phyloP scores from a whole-genome alignment of 1,140 invertebrate genomes.

The Acromyrmex heyeri region DNA sequence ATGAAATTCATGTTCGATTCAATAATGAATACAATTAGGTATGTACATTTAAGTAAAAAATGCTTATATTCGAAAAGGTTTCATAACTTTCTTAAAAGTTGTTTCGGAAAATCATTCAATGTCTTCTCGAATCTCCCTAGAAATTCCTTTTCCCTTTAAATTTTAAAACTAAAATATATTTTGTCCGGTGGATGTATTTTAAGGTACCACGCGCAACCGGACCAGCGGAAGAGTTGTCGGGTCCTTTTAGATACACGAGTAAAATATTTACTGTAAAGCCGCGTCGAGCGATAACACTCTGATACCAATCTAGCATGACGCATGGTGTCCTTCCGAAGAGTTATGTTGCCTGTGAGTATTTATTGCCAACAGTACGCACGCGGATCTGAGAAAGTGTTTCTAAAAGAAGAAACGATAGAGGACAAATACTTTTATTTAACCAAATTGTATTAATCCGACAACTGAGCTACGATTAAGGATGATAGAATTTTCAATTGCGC shows the following conservation, averaged over 20 bases:
- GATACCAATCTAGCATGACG: slow-evolving; percentile 82
- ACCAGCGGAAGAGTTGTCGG: slow-evolving; percentile 51
- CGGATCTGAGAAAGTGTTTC: slow-evolving; percentile 44
- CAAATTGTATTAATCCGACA: background rate
- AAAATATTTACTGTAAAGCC: slow-evolving; percentile 73
- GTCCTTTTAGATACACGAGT: slow-evolving; percentile 65
- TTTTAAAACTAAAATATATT: slow-evolving; percentile 71
- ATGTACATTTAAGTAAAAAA: background rate
- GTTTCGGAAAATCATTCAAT: slow-evolving; percentile 20
- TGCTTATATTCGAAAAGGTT: background rate
- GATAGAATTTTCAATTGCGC: background rate
- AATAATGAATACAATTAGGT: background rate
- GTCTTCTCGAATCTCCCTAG: background rate
- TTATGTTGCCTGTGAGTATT: slow-evolving; percentile 76
- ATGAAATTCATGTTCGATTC: slow-evolving; percentile 12
- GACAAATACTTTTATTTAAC: slow-evolving; percentile 3
- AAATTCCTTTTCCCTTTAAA: slow-evolving; percentile 42
- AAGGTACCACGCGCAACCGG: slow-evolving; percentile 47
- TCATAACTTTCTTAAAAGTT: background rate
- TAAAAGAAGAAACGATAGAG: background rate
- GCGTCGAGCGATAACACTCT: slow-evolving; percentile 76
- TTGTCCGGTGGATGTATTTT: slow-evolving; percentile 64
- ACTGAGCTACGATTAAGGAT: background rate
- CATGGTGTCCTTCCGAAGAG: slow-evolving; percentile 76
- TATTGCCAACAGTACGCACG: slow-evolving; percentile 71